Evolutionary conservation across 2,113 vertebrate genomes (phyloP).

Genomic region (Colius striatus): DNA sequence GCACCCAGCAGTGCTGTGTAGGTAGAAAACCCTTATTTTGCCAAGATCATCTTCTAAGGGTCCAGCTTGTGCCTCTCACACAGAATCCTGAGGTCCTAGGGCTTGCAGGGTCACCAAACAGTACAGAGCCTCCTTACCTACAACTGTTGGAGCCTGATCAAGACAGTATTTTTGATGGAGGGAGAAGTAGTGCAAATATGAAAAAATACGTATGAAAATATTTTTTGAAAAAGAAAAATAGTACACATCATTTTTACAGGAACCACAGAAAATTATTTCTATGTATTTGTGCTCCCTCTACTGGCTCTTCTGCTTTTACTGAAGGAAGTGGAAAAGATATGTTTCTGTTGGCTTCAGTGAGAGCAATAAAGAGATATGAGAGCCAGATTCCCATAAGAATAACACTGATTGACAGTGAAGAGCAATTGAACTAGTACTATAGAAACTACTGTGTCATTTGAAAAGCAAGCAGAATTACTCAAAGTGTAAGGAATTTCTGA

Average conservation of each 20-base stretch:
- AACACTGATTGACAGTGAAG: not conserved
- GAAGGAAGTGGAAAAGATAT: not conserved
- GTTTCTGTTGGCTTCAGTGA: not conserved
- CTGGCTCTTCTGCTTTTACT: constrained; percentile 19
- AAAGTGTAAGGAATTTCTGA: not conserved
- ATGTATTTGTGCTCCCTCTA: constrained; percentile 63
- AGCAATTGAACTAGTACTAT: not conserved
- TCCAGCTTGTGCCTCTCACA: not conserved
- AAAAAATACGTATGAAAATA: not conserved
- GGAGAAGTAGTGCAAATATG: not conserved
- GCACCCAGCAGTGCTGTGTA: not conserved
- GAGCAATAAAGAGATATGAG: not conserved
- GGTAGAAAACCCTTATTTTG: not conserved
- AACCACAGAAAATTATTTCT: not conserved
- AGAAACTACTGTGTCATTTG: not conserved
- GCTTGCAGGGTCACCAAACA: not conserved
- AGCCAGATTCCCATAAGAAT: not conserved
- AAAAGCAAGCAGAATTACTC: not conserved
- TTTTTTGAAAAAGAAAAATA: not conserved
- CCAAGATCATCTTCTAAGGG: not conserved
- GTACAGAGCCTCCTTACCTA: not conserved
- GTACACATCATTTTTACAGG: not conserved
- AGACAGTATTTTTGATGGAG: not conserved
- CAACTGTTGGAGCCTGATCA: not conserved
- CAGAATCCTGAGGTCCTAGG: not conserved